Base-by-base conservation (phyloP, 2,113 vertebrate genomes). In the Alethe castanea region DNA sequence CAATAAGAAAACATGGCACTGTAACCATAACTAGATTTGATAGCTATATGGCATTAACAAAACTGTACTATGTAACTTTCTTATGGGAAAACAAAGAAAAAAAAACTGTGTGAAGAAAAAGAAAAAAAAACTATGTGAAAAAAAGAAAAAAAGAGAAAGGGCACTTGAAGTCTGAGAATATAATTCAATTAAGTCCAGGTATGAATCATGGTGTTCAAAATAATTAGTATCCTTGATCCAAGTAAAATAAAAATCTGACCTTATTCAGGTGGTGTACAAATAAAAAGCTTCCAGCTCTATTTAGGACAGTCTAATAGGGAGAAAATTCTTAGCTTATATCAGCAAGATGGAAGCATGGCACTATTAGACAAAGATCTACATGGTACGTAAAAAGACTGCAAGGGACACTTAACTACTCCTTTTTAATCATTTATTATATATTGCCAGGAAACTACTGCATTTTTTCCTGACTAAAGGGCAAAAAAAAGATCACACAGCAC, bases 191-290 rank as follows among this genome's bases (percentile, higher is more conserved):
- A 91, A 82, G 26, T 54, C 66, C 77, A 88, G 54, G 85, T 11
- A n/a, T 77, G 62, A 90, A 92, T 65, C 42, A 77, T 38, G 6
- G 8, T 77, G 20, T 50, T 90, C 82, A 82, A 95, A 92, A 85
- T 59, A 44, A 61, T 86, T 70, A 40, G 16, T 59, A 31, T 57
- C 24, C 19, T 70, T 70, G 24, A 73, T 91, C 54, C 70, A 91
- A 88, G 42, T 76, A 40, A 92, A 91, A 88, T 42, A 90, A 54
- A 92, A 94, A 80, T 3, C 29, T 54, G 26, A 80, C 28, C 28
- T 94, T 85, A 85, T 94, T 91, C 70, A 88, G 53, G 62, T 95
- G 8, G 69, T 88, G 13, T 47, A 77, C 20, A 94, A 91, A 76
- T 65, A 83, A 88, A 82, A 87, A 52, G 11, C 29, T 78, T 84